Percentiles rank a stretch among this genome's conserved stretches.
phyloP scores from a whole-genome alignment of 35 echinoderm and acorn worm genomes.

The Apostichopus californicus region DNA sequence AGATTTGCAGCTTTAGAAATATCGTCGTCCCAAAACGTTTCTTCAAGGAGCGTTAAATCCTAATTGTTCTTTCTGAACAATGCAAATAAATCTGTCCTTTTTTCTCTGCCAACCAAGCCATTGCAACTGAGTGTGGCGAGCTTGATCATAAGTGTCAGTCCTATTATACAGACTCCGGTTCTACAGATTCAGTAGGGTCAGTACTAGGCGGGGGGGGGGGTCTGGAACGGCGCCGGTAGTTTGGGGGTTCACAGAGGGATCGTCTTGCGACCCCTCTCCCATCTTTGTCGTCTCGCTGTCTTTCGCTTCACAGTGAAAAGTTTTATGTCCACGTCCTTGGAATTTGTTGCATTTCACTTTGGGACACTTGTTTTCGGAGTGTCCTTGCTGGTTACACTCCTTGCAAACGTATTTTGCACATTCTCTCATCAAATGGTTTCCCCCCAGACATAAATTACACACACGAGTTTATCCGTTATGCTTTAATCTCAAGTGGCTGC shows the following conservation, averaged over 20 bases:
- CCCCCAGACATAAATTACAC: conserved; percentile 14
- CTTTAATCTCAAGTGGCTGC: not conserved
- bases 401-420: conserved; percentile 3
- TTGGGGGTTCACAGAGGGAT: too few relatives aligned
- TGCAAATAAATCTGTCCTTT: not conserved
- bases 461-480: not conserved
- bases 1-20: not conserved
- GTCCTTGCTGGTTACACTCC: not conserved
- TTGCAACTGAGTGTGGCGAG: not conserved
- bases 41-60: not conserved
- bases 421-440: conserved; percentile 10
- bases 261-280: too few relatives aligned
- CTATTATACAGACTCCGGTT: not conserved
- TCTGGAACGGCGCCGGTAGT: too few relatives aligned
- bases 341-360: not conserved
- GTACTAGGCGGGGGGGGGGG: not conserved
- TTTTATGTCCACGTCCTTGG: not conserved
- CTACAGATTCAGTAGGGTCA: not conserved
- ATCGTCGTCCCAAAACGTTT: not conserved
- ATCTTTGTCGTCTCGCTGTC: too few relatives aligned
- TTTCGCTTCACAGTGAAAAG: not conserved
- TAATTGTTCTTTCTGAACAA: not conserved
- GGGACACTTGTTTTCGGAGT: conserved; percentile 13
- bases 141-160: not conserved
- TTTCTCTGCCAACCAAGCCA: not conserved